Base-by-base conservation (phyloP, 2,797 vertebrate species). In the Cheirogaleus major region DNA sequence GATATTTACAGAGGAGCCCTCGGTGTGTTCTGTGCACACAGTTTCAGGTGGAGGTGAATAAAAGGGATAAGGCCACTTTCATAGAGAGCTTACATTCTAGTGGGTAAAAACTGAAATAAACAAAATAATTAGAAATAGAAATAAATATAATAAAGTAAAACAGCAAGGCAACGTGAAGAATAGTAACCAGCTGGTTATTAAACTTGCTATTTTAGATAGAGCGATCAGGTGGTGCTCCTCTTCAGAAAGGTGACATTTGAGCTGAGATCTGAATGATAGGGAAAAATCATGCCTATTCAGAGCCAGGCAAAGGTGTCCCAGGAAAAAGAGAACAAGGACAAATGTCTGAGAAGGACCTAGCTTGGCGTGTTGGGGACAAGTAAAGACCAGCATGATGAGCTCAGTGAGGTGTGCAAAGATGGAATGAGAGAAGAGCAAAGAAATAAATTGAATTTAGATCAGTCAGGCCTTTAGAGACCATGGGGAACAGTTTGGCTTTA, bases 121-220 rank as follows among this genome's bases (percentile, higher is more conserved):
- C 2, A 48, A 70, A 50, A n/a, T 30, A 92, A 91, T 69, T 83
- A 48, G 22, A 93, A 95, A 89, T 35, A 89, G 10, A 6, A 63
- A 48, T 61, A 93, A 70, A 82, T 92, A 61, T 38, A 83, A 72
- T 61, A 75, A 65, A 50, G 6, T 48, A 72, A 96, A 95, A 75
- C 5, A 95, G 14, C 43, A 76, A 18, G 18, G 22, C 12, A 70
- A 50, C 7, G 3, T 67, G 17, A 55, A 57, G 7, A 80, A 35
- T 13, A 78, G 3, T 57, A 43, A 67, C 7, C 48, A 20, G 11
- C 5, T 43, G 23, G 4, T 35, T 78, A 8, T 55, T 76, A 82
- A 89, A 86, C 48, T 35, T 89, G n/a, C 14, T 93, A 7, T 63
- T 83, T 57, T 79, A 61, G 69, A 18, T 30, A 67, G 15, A 69